A percentile compares a stretch with the other conserved stretches of the same genome.
These are phyloP conservation scores for Eristalis pertinax DNA, from an alignment of 2,888 invertebrate species.

Conservation along the genomic window DNA sequence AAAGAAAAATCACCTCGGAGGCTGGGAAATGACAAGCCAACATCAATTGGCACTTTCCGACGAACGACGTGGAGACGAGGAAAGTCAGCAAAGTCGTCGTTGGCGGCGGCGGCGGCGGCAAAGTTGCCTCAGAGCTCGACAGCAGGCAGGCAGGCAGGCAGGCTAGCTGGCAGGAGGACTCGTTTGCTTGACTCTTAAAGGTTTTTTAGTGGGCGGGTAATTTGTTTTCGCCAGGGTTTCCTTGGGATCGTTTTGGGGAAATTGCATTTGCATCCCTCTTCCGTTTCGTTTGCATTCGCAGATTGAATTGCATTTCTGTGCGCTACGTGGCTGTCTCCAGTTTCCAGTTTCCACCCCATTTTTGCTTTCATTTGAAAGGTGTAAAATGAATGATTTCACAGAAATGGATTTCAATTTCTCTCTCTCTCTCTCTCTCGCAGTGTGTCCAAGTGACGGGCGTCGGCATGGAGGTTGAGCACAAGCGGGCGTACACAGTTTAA, in stretches of 20 bases:
- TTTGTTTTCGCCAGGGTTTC: slow-evolving; percentile 53
- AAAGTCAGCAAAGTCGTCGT: background rate
- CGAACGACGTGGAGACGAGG: background rate
- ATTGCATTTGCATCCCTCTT: slow-evolving; percentile 65
- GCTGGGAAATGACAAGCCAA: slow-evolving; percentile 63
- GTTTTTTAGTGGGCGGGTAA: slow-evolving; percentile 41
- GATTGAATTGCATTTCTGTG: slow-evolving; percentile 55
- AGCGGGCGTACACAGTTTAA: slow-evolving; percentile 18
- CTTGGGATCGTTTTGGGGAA: slow-evolving; percentile 44
- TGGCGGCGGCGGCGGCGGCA: background rate
- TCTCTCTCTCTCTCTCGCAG: background rate
- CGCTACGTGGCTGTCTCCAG: background rate
- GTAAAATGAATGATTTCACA: slow-evolving; percentile 48
- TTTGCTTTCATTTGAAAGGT: slow-evolving; percentile 47
- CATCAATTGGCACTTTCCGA: slow-evolving; percentile 61
- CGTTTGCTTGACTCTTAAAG: slow-evolving; percentile 7
- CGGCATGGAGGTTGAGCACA: background rate
- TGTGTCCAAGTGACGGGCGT: background rate
- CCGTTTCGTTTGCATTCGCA: slow-evolving; percentile 62
- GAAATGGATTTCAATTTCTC: slow-evolving; percentile 52
- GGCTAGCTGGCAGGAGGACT: background rate
- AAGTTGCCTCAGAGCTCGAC: background rate
- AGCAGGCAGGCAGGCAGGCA: background rate
- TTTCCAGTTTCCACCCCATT: too few relatives aligned
- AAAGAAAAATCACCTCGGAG: slow-evolving; percentile 62